Conservation (phyloP, 2,888 invertebrate species). For the Orthonychiurus folsomi region DNA sequence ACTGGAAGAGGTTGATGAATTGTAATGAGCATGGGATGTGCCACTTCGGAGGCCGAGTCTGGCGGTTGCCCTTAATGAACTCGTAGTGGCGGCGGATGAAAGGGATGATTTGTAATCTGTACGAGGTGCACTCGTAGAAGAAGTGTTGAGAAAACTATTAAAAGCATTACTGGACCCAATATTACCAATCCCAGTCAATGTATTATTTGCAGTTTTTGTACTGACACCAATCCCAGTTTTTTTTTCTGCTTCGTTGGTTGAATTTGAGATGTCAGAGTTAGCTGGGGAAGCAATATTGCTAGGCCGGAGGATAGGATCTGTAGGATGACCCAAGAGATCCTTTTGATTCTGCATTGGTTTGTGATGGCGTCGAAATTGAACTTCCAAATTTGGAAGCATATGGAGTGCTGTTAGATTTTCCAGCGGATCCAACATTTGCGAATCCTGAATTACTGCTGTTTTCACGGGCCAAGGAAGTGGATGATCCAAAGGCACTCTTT, state of each 20-base stretch:
- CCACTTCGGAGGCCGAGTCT: constrained; percentile 35
- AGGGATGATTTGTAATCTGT: neutral
- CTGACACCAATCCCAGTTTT: too few species aligned
- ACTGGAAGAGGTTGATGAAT: constrained; percentile 25
- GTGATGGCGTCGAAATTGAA: neutral
- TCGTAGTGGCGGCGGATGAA: constrained; percentile 24
- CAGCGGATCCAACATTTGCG: neutral
- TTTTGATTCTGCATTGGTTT: too few species aligned
- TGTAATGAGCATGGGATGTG: constrained; percentile 30
- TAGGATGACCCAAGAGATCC: too few species aligned
- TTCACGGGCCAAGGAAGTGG: constrained; percentile 13
- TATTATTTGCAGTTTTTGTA: neutral
- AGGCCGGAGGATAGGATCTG: neutral
- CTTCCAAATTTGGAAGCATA: neutral
- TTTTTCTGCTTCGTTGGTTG: neutral
- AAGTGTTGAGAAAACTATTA: neutral
- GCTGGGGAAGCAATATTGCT: neutral
- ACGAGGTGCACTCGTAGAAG: neutral
- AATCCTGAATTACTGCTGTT: constrained; percentile 8
- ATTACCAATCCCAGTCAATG: neutral
- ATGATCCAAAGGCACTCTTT: constrained; percentile 14
- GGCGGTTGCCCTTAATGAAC: constrained; percentile 33
- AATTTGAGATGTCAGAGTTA: neutral
- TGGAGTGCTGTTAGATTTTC: neutral
- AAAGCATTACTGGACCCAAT: neutral